Evolutionary conservation across 2,888 invertebrate species (phyloP).

Genomic region (Noctua fimbriata): DNA sequence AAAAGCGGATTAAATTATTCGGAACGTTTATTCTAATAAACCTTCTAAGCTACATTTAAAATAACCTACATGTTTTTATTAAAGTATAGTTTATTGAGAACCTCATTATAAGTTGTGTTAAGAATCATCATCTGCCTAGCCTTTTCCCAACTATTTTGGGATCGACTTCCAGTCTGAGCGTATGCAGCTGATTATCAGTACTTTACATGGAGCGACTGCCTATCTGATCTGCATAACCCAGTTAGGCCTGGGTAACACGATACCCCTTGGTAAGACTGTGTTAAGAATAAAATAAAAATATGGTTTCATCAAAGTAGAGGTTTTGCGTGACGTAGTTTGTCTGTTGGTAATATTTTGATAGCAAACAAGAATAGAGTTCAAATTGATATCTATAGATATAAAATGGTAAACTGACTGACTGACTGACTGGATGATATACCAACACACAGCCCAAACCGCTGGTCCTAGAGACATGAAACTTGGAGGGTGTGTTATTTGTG

Average conservation of each 20-base stretch:
- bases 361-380: neutral
- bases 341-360: neutral
- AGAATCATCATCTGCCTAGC: neutral
- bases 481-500: too few species aligned
- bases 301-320: neutral
- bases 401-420: too few species aligned
- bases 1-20: constrained; percentile 60
- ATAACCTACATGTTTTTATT: neutral
- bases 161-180: neutral
- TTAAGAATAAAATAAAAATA: neutral
- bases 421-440: too few species aligned
- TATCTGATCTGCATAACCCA: neutral
- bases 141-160: neutral
- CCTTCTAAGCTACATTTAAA: constrained; percentile 3
- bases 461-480: too few species aligned
- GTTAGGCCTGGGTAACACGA: neutral
- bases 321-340: neutral
- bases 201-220: neutral
- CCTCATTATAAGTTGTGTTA: neutral
- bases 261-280: neutral
- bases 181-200: neutral
- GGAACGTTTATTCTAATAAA: constrained; percentile 35
- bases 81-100: neutral
- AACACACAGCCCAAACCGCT: too few species aligned
- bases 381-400: too few species aligned